Conservation (phyloP, 2,888 invertebrate species). For the Papilio gigon region DNA sequence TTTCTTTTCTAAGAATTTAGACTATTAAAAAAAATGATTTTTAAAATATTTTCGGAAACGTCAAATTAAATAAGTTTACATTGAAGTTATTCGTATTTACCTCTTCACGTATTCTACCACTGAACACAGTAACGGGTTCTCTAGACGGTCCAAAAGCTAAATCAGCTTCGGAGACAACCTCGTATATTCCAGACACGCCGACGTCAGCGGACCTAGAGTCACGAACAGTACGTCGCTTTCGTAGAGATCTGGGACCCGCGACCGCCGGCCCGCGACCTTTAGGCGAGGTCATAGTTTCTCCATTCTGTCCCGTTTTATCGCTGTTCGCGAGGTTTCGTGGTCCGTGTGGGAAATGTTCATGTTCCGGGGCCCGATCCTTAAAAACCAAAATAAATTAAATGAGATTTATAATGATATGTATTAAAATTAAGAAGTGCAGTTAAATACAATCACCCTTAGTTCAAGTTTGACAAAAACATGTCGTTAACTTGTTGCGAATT, state of each 20-base stretch:
- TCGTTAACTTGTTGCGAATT: too few relatives aligned
- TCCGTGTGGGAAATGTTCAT: constrained; percentile 91
- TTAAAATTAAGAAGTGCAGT: too few relatives aligned
- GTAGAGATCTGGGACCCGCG: constrained; percentile 79
- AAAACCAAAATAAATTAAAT: constrained; percentile 39
- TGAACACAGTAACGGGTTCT: constrained; percentile 93
- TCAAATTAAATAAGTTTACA: not conserved
- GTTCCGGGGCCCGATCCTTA: constrained; percentile 80
- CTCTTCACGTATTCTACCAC: constrained; percentile 93
- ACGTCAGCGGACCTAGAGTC: constrained; percentile 92
- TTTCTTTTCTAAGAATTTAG: too few relatives aligned
- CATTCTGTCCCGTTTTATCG: constrained; percentile 61
- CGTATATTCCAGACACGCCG: constrained; percentile 94
- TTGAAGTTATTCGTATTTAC: constrained; percentile 49
- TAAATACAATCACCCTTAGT: too few relatives aligned
- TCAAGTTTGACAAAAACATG: too few relatives aligned
- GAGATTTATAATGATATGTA: not conserved
- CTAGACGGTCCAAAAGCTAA: constrained; percentile 93
- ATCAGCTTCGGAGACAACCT: constrained; percentile 95
- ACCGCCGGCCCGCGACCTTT: constrained; percentile 77
- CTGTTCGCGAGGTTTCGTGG: constrained; percentile 85
- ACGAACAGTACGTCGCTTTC: constrained; percentile 85
- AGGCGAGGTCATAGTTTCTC: constrained; percentile 77
- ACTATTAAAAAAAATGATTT: too few relatives aligned
- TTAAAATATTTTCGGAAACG: too few relatives aligned